phyloP scores from a whole-genome alignment of 2,888 invertebrate genomes.

The Perizoma affinitatum region DNA sequence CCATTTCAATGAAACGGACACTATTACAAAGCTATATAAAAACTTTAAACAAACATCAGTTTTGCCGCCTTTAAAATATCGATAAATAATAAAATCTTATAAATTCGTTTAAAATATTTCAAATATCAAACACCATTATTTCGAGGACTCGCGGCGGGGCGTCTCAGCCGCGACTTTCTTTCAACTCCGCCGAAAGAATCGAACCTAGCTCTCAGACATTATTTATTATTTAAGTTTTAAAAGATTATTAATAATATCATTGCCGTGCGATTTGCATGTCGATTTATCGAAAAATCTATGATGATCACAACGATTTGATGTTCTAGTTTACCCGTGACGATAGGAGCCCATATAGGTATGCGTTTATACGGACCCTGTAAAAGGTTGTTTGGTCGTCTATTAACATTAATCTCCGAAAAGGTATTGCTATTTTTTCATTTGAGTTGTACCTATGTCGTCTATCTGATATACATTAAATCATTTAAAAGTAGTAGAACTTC shows the following conservation, averaged over 20 bases:
- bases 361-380: too few species aligned
- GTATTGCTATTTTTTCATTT: too few species aligned
- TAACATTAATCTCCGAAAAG: too few species aligned
- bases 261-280: slow-evolving; percentile 47
- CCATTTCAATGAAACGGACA: too few species aligned
- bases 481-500: too few species aligned
- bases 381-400: too few species aligned
- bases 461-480: too few species aligned
- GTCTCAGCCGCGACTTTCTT: slow-evolving; percentile 69
- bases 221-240: background rate
- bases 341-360: too few species aligned
- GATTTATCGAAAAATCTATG: slow-evolving; percentile 38
- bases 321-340: background rate
- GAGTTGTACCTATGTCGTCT: too few species aligned
- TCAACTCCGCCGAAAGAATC: slow-evolving; percentile 65
- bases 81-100: slow-evolving; percentile 44
- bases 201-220: slow-evolving; percentile 34
- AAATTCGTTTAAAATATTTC: slow-evolving; percentile 53
- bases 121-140: slow-evolving; percentile 51
- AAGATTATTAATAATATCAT: slow-evolving; percentile 45
- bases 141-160: slow-evolving; percentile 68
- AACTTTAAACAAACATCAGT: slow-evolving; percentile 23
- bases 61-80: slow-evolving; percentile 24
- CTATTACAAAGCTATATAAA: slow-evolving; percentile 2
- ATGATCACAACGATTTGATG: slow-evolving; percentile 13